Percentiles rank a stretch among this genome's conserved stretches.
These are phyloP conservation scores for Nycticryphes semicollaris DNA, from an alignment of 2,113 vertebrate genomes.

Conservation along the genomic window DNA sequence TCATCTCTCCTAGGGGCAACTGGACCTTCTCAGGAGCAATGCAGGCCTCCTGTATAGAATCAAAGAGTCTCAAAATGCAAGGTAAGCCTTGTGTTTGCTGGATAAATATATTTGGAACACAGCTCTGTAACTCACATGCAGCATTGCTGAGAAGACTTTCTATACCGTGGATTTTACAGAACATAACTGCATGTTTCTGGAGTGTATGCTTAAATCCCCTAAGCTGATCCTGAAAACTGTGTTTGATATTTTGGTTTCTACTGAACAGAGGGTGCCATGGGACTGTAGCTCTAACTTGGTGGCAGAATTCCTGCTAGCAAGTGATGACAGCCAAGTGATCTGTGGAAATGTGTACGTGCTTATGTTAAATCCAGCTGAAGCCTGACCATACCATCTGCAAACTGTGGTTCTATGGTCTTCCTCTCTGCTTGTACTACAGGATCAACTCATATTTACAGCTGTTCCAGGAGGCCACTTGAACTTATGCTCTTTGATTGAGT, in stretches of 20 bases:
- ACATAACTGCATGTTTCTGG: not conserved
- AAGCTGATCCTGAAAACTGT: not conserved
- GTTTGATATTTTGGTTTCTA: not conserved
- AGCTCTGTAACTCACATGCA: accelerated
- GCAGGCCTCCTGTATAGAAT: constrained; percentile 92
- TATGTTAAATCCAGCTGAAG: not conserved
- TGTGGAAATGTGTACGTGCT: not conserved
- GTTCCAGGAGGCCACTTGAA: not conserved
- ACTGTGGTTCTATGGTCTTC: not conserved
- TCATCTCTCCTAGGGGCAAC: constrained; percentile 82
- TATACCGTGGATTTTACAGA: not conserved
- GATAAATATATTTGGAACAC: not conserved
- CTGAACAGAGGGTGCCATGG: not conserved
- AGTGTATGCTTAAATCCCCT: not conserved
- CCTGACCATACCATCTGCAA: no score
- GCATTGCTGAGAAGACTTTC: not conserved
- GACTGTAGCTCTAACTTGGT: not conserved
- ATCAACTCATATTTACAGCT: not conserved
- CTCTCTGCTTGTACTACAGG: not conserved
- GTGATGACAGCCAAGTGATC: not conserved
- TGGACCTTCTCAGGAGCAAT: constrained; percentile 93
- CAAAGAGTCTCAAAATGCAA: constrained; percentile 88
- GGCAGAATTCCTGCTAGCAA: not conserved
- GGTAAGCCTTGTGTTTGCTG: constrained; percentile 71
- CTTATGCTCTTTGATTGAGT: not conserved